Evolutionary conservation across 30 jellyfish, hydroid and myxozoan genomes (phyloP), one percentile per base, ranked within the genome.

Genomic region (Mastigias papua): DNA sequence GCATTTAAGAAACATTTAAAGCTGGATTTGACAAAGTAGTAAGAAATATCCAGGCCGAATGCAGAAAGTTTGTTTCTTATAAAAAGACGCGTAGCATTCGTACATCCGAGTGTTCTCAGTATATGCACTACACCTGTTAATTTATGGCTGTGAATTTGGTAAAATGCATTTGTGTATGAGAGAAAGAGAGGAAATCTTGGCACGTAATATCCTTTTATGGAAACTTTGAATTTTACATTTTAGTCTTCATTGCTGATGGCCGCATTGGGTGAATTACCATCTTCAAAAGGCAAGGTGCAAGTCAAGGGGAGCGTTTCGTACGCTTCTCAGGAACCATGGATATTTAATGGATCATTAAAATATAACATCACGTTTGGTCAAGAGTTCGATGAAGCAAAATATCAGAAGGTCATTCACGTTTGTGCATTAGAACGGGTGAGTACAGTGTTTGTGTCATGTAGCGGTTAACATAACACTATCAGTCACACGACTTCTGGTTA

Each of bases 181-280:
- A n/a, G n/a, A n/a, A n/a, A n/a, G n/a, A n/a, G n/a, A n/a, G n/a
- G n/a, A n/a, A n/a, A n/a, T n/a, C n/a, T n/a, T n/a, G n/a, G n/a
- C n/a, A n/a, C n/a, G n/a, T n/a, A n/a, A n/a, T n/a, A n/a, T n/a
- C 16, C 16, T 46, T 16, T 46, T 46, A 8, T 46, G 60, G 16
- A 51, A 51, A 4, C 16, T 17, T 51, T 51, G 7, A 51, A 23
- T 51, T 51, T 51, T 51, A 4, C 17, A 5, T 17, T 42, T 19
- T 63, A 93, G 98, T 93, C 98, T 5, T 93, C 98, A 1, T 62
- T 93, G 80, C 97, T 93, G 33, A 93, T 93, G 98, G 88, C 97
- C 20, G 80, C 86, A 6, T 93, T 93, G 28, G 92, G 94, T 64
- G 98, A 93, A 48, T 80, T 93, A 20, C 98, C 97, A 49, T 62